Evolutionary conservation across 2,113 vertebrate species (phyloP), one percentile per base, ranked within the genome.

Genomic region (Sarotherodon lohbergeri): DNA sequence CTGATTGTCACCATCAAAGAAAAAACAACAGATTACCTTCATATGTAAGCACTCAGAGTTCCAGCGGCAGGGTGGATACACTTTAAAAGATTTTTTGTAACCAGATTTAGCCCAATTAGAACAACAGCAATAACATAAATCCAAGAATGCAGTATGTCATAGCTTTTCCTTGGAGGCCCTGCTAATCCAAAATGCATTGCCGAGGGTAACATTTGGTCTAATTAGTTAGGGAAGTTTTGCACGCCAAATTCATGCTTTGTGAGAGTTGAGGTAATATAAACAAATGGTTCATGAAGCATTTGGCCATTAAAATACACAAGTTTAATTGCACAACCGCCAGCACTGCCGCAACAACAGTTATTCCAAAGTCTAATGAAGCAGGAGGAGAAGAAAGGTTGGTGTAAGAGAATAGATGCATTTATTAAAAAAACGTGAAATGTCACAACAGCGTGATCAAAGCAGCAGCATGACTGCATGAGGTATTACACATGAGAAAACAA

Each of bases 111-210:
- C 80, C 76, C 84, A 94, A 90, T 94, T 93, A 92, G 55, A 92
- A 87, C 88, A 93, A 93, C 76, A 88, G 81, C 92, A 94, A 92
- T 89, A 93, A 84, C 91, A 90, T 90, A 89, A 89, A 93, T 94
- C 83, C 84, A 71, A 83, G 91, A 32, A 3, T 50, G 71, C 71
- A 32, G 71, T 80, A 80, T 92, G 93, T 92, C 93, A 84, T 89
- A 24, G 81, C 83, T 89, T 89, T 84, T 22, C 85, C 88, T 90
- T 4, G 7, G 61, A 90, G 88, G 61, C 55, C 63, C 41, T 19
- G 29, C 82, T 87, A 82, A 90, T 94, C 87, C 89, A 91, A 73
- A 86, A 82, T 66, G 86, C 50, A 79, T 68, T 19, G 17, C 73
- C 3, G 3, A 27, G 87, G 81, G 93, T 73, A 82, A 89, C 81